phyloP scores from a whole-genome alignment of 2,797 vertebrate species.

The Oryzias sinensis region DNA sequence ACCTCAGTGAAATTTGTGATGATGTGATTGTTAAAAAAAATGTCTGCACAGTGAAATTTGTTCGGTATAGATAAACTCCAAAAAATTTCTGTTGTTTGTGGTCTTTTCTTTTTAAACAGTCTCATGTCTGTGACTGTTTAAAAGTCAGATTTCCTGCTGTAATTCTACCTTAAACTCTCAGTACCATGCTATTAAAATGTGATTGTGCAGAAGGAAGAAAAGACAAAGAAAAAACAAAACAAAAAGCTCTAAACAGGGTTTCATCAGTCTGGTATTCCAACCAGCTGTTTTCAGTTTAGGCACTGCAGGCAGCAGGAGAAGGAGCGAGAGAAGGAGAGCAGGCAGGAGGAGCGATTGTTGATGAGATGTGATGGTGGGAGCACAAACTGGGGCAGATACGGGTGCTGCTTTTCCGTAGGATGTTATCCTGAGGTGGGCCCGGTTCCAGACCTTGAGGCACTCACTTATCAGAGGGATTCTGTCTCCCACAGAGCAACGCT shows the following conservation, averaged over 20 bases:
- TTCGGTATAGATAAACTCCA: no score
- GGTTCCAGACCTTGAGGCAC: slow-evolving; percentile 75
- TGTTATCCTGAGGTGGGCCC: slow-evolving; percentile 73
- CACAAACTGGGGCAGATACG: slow-evolving; percentile 74
- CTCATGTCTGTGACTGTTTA: slow-evolving; percentile 60
- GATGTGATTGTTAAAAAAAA: no score
- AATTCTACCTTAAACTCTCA: slow-evolving; percentile 77
- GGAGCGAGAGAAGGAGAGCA: slow-evolving; percentile 19
- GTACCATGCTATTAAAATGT: slow-evolving; percentile 79
- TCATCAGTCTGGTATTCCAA: slow-evolving; percentile 86
- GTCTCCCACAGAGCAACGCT: slow-evolving; percentile 67
- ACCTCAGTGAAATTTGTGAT: no score
- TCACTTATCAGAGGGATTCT: slow-evolving; percentile 74
- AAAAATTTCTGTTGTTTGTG: slow-evolving; percentile 11
- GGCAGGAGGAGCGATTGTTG: slow-evolving; percentile 70
- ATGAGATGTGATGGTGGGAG: slow-evolving; percentile 75
- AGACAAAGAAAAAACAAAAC: slow-evolving; percentile 18
- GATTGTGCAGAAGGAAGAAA: slow-evolving; percentile 76
- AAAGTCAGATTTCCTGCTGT: slow-evolving; percentile 74
- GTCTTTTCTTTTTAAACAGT: slow-evolving; percentile 24
- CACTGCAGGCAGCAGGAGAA: slow-evolving; percentile 70
- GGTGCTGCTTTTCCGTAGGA: slow-evolving; percentile 68
- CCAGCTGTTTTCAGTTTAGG: slow-evolving; percentile 86
- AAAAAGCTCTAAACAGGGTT: slow-evolving; percentile 72
- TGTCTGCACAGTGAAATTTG: no score